Evolutionary conservation across 2,113 vertebrate genomes (phyloP), one percentile per base, ranked within the genome.

Genomic region (Tonatia bakeri): DNA sequence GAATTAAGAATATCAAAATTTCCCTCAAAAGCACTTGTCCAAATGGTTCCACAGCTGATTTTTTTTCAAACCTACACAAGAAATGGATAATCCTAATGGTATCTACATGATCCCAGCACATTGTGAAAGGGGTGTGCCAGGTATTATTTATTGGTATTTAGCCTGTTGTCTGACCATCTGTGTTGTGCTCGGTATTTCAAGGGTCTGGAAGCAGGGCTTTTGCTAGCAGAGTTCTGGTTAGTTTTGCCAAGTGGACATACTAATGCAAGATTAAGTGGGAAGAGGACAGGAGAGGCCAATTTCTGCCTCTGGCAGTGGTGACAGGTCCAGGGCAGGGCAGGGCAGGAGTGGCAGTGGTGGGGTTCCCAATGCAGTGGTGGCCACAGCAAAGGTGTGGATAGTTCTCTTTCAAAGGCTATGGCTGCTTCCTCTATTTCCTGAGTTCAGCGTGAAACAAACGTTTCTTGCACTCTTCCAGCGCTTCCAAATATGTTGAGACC

Each of bases 401-500:
- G 5, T 61, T 33, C 26, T 15, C 31, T 28, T 31, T 47, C 7
- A 12, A 4, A 14, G 15, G 6, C 11, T 45, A 2, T 10, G n/a
- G 11, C n/a, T 86, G n/a, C 4, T 88, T 54, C 19, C 65, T 7
- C 0, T 14, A 26, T 8, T 7, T 50, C 13, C 56, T 52, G 33
- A 89, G 61, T 4, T 64, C 24, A 64, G 45, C 3, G 3, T 40
- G 14, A 67, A 40, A 43, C 5, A 43, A 81, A 94, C 9, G 67
- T 47, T 14, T 67, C 24, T 76, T 67, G 92, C 65, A 33, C 22
- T 80, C 87, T 90, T 86, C 11, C 7, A 88, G 43, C 20, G 45
- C 36, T 84, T 93, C n/a, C 75, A 95, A 91, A 80, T 43, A 80
- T 56, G 94, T 84, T 94, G 76, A 96, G 83, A 79, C 7, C 1